Evolutionary conservation across 2,113 vertebrate genomes (phyloP), one percentile per base, ranked within the genome.

Genomic region (Anguilla japonica): DNA sequence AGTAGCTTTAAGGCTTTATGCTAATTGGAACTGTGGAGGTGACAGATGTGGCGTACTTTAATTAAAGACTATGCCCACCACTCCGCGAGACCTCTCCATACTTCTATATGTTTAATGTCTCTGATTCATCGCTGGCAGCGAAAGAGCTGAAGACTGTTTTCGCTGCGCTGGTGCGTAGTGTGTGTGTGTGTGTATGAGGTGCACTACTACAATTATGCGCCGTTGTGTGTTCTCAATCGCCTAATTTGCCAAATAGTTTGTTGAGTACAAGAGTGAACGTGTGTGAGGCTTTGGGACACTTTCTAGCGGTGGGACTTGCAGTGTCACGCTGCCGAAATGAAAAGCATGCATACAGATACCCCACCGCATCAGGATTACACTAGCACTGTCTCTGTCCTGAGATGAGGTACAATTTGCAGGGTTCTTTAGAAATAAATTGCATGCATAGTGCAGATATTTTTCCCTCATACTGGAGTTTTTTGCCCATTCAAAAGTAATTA

Each of bases 21-120:
- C 88, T 90, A 91, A 92, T 90, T 86, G 88, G 86, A 60, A 43
- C 56, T 85, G 87, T 86, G 85, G 67, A 85, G 86, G 88, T 90
- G 91, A 90, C 89, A 90, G 86, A 90, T 90, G 88, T 89, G 87
- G 67, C 83, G 22, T 85, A 84, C 89, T 91, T 89, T 90, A 92
- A 92, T 91, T 92, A 90, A 90, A 88, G 63, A 82, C 83, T 46
- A 79, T 84, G 71, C 81, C 86, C 53, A 26, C 46, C 41, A 53
- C 81, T 34, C 53, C 50, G 14, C 63, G 57, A 84, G 50, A 79
- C 82, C 14, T 41, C 82, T 56, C 56, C 29, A 79, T 88, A 56
- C 81, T 67, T 75, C 71, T 5, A 18, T 78, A 79, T 79, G 16
- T 79, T 79, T 86, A 82, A 20, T 81, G 83, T 20, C 29, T 60